Evolutionary conservation across 1,140 invertebrate genomes (phyloP).

Genomic region (Papilio helenus): DNA sequence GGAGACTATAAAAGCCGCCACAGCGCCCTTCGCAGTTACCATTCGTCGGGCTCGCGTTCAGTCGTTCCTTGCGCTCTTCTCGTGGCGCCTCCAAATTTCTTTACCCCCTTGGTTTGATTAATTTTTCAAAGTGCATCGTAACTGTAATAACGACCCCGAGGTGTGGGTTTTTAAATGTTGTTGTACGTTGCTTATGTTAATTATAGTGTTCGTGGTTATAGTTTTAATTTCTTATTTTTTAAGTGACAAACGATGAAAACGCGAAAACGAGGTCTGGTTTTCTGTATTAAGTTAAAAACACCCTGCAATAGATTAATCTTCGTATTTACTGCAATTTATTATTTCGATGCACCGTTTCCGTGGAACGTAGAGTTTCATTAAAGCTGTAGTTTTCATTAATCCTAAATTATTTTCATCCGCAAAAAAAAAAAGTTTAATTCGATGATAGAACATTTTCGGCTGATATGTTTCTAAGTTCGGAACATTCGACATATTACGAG

Average conservation of each 20-base stretch:
- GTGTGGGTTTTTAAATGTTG: background rate
- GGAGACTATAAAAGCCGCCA: background rate
- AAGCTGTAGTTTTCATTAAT: background rate
- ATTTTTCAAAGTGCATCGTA: conserved; percentile 1
- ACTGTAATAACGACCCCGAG: background rate
- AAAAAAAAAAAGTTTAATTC: background rate
- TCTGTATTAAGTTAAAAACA: background rate
- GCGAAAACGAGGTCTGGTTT: background rate
- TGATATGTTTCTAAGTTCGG: background rate
- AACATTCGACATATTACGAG: conserved; percentile 10
- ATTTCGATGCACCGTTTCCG: background rate
- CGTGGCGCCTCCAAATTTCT: background rate
- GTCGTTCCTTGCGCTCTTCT: background rate
- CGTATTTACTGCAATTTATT: background rate
- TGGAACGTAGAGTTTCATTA: background rate
- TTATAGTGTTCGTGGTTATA: background rate
- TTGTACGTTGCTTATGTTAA: background rate
- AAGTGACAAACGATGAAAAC: background rate
- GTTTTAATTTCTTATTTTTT: background rate
- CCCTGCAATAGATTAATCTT: background rate
- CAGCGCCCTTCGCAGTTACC: background rate
- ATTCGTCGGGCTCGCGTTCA: background rate
- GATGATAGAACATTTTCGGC: background rate
- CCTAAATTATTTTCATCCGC: background rate
- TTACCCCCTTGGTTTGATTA: background rate